Evolutionary conservation across 2,888 invertebrate species (phyloP).

Genomic region (Trachelus tabidus): DNA sequence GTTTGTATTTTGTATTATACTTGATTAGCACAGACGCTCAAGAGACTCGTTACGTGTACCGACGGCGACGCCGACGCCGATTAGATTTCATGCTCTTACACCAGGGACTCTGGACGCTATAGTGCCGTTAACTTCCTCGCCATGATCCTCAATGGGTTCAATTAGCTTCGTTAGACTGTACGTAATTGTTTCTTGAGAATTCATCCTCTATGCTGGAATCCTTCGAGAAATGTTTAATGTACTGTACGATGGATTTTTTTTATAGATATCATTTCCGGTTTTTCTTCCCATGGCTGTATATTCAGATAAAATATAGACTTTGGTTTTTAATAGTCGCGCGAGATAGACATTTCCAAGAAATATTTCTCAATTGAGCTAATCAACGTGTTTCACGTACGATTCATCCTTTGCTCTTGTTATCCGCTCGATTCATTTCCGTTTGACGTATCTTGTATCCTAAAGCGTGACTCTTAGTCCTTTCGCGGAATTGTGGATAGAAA

Average conservation of each 20-base stretch:
- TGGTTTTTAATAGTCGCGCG: neutral
- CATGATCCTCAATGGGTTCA: slow-evolving; percentile 63
- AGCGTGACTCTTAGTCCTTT: neutral
- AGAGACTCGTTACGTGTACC: neutral
- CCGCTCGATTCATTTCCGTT: neutral
- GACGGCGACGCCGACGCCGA: neutral
- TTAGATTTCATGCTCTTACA: neutral
- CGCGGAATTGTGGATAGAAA: neutral
- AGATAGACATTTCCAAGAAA: neutral
- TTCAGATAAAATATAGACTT: neutral
- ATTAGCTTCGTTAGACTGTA: slow-evolving; percentile 58
- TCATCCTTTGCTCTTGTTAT: neutral
- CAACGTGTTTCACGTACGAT: neutral
- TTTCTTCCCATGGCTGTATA: neutral
- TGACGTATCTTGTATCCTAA: neutral
- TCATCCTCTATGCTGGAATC: slow-evolving; percentile 25
- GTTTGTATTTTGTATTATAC: slow-evolving; percentile 21
- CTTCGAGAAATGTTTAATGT: neutral
- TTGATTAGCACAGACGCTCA: slow-evolving; percentile 34
- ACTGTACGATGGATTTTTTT: neutral
- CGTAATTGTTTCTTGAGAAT: slow-evolving; percentile 63
- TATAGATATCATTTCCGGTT: neutral
- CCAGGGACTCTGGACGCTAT: neutral
- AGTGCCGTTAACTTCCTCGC: slow-evolving; percentile 34
- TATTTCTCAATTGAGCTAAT: neutral